phyloP scores from a whole-genome alignment of 2,113 vertebrate species.

The Heloderma charlesbogerti region DNA sequence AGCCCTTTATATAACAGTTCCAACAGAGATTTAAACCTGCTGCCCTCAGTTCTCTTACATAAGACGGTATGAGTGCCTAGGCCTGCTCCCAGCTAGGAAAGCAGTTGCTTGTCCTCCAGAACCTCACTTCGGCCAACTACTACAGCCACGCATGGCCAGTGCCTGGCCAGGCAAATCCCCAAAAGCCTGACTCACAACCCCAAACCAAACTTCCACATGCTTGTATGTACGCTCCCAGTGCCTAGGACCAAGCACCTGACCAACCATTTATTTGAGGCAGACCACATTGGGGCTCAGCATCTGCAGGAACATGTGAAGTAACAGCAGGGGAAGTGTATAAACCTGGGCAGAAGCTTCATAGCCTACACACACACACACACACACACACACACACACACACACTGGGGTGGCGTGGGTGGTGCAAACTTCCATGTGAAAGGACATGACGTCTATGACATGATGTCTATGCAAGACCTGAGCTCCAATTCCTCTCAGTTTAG shows the following conservation, averaged over 20 bases:
- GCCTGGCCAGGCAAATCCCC: not conserved
- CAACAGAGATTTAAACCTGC: not conserved
- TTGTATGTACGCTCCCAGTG: not conserved
- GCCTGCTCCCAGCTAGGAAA: not conserved
- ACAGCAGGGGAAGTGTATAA: too few relatives aligned
- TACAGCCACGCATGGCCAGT: not conserved
- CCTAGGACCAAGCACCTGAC: not conserved
- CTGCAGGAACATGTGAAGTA: not conserved
- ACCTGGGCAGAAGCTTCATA: too few relatives aligned
- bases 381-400: too few relatives aligned
- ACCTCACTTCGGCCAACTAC: not conserved
- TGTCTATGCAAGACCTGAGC: not conserved
- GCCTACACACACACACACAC: not conserved
- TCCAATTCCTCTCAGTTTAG: not conserved
- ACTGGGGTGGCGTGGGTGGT: not conserved
- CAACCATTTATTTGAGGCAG: not conserved
- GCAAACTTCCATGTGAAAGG: not conserved
- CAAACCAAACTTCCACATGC: not conserved
- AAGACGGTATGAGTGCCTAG: not conserved
- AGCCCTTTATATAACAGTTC: slow-evolving; percentile 29
- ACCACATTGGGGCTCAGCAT: not conserved
- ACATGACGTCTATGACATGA: not conserved
- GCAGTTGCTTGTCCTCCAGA: not conserved
- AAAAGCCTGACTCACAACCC: not conserved
- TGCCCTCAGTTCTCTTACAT: slow-evolving; percentile 17